Conservation (phyloP, 1,140 invertebrate species). For the Belonocnema kinseyi region DNA sequence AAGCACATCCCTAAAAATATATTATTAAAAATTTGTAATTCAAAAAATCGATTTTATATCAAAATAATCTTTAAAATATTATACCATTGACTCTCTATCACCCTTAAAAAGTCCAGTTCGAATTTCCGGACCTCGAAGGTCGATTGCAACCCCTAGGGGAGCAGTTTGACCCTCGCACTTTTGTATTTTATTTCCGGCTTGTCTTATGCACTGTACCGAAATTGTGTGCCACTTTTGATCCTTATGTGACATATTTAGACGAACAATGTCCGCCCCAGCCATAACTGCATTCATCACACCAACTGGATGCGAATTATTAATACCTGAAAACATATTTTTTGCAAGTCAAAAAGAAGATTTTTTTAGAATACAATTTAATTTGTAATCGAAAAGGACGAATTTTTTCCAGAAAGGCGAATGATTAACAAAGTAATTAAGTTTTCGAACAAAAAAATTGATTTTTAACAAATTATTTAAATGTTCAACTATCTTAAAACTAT, state of each 20-base stretch:
- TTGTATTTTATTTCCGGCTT: conserved; percentile 31
- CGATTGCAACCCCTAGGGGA: conserved; percentile 71
- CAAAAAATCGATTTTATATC: not conserved
- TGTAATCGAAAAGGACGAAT: too few relatives aligned
- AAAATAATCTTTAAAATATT: not conserved
- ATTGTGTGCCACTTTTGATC: conserved; percentile 48
- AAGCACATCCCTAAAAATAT: too few relatives aligned
- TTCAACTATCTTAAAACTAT: too few relatives aligned
- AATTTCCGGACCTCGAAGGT: conserved; percentile 73
- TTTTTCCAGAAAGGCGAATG: too few relatives aligned
- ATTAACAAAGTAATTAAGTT: too few relatives aligned
- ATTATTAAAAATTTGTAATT: too few relatives aligned
- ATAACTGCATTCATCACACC: conserved; percentile 20
- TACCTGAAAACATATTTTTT: conserved; percentile 29
- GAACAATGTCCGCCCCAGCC: conserved; percentile 49
- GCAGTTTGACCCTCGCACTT: conserved; percentile 7
- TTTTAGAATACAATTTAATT: too few relatives aligned
- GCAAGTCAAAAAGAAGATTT: too few relatives aligned
- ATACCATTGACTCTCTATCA: conserved; percentile 38
- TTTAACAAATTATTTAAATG: too few relatives aligned
- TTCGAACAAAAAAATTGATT: too few relatives aligned
- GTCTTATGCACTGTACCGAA: conserved; percentile 37
- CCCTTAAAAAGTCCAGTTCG: conserved; percentile 66
- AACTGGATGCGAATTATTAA: conserved; percentile 29
- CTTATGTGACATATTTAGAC: conserved; percentile 52